Percentiles rank a stretch among this genome's conserved stretches.
phyloP scores from a whole-genome alignment of 2,113 vertebrate genomes.

The Indicator maculatus region DNA sequence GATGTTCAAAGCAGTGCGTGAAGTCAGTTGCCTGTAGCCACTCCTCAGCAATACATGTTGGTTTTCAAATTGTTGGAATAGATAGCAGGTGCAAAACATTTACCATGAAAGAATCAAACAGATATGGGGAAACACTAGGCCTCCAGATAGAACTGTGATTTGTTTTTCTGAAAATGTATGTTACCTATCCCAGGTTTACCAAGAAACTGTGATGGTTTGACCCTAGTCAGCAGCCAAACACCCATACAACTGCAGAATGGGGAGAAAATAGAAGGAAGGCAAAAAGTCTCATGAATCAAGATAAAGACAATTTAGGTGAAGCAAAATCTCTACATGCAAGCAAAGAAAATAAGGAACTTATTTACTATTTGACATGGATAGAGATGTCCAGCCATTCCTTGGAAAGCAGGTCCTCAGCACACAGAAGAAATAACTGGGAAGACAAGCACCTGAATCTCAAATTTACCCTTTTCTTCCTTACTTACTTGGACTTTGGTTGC shows the following conservation, averaged over 20 bases:
- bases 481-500: neutral
- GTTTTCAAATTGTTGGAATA: neutral
- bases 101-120: neutral
- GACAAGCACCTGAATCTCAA: neutral
- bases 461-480: neutral
- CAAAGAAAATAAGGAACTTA: neutral
- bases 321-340: neutral
- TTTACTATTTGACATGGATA: neutral
- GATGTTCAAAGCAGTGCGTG: slow-evolving; percentile 3
- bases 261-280: neutral
- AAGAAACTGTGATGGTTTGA: neutral
- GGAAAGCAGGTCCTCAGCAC: neutral
- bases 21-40: neutral
- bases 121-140: neutral
- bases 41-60: neutral
- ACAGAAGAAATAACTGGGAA: neutral
- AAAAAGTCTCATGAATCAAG: neutral
- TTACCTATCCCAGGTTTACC: neutral
- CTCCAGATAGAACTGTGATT: neutral
- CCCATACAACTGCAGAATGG: neutral
- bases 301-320: neutral
- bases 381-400: neutral
- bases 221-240: neutral
- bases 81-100: neutral
- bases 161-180: neutral